A percentile compares a stretch with the other conserved stretches of the same genome.
Evolutionary conservation across 1,140 invertebrate genomes (phyloP).

Genomic region (Conus ventricosus): DNA sequence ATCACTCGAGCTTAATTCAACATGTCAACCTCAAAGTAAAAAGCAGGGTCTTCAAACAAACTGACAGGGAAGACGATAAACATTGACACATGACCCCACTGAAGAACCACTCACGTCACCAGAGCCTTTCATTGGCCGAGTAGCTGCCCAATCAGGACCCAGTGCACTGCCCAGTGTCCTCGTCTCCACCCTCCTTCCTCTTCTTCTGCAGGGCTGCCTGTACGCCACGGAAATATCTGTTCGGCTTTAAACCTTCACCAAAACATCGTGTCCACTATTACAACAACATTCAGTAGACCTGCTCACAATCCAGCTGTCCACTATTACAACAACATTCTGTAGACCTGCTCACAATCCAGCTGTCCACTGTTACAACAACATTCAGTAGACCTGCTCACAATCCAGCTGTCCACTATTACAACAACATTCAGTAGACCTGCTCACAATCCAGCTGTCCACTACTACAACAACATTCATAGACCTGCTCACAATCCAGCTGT

Average conservation of each 20-base stretch:
- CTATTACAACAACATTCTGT: background rate
- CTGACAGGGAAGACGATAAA: conserved; percentile 44
- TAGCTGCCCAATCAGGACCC: conserved; percentile 94
- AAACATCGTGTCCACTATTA: background rate
- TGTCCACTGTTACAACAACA: background rate
- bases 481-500: background rate
- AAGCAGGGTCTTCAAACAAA: too few species aligned
- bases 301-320: too few species aligned
- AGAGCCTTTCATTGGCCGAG: conserved; percentile 56
- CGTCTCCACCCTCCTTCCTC: too few species aligned
- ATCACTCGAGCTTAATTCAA: conserved; percentile 75
- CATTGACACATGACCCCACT: conserved; percentile 51
- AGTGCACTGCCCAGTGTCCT: conserved; percentile 86
- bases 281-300: background rate
- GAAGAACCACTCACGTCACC: conserved; percentile 42
- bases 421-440: background rate
- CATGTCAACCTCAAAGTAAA: conserved; percentile 62
- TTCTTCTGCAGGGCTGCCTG: background rate
- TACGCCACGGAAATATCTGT: too few species aligned
- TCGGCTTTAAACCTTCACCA: too few species aligned
- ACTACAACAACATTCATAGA: background rate
- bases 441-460: background rate
- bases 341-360: too few species aligned
- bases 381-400: too few species aligned
- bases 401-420: background rate